Evolutionary conservation across 2,888 invertebrate species (phyloP).

Genomic region (Ornithoptera priamus): DNA sequence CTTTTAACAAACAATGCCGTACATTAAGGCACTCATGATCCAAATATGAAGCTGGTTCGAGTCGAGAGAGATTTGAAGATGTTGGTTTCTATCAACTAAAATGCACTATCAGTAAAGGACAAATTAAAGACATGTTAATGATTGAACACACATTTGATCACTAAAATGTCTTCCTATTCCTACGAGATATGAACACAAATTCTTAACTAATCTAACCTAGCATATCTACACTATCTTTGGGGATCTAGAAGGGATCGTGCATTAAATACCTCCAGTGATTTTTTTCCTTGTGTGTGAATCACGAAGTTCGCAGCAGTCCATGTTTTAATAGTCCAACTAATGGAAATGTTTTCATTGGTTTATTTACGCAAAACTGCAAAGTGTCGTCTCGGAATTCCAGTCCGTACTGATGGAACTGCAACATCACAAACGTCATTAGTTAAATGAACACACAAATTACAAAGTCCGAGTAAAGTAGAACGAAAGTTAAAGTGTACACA

Average conservation of each 20-base stretch:
- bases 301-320: constrained; percentile 6
- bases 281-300: constrained; percentile 28
- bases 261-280: constrained; percentile 43
- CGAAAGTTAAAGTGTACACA: constrained; percentile 28
- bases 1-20: constrained; percentile 65
- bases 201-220: constrained; percentile 40
- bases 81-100: constrained; percentile 11
- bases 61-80: constrained; percentile 35
- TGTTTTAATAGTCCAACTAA: background rate
- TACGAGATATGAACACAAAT: constrained; percentile 44
- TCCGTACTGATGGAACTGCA: constrained; percentile 33
- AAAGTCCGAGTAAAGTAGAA: constrained; percentile 21
- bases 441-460: constrained; percentile 13
- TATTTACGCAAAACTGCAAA: constrained; percentile 14
- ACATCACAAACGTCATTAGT: constrained; percentile 34
- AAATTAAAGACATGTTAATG: constrained; percentile 6
- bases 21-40: constrained; percentile 67
- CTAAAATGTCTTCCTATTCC: constrained; percentile 36
- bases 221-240: constrained; percentile 60
- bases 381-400: background rate
- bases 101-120: constrained; percentile 4
- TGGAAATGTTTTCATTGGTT: background rate
- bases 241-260: constrained; percentile 43
- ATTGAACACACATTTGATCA: constrained; percentile 24
- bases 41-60: constrained; percentile 29